These are phyloP conservation scores for Herpailurus yagouaroundi DNA, from an alignment of 2,113 vertebrate species.

Conservation along the genomic window DNA sequence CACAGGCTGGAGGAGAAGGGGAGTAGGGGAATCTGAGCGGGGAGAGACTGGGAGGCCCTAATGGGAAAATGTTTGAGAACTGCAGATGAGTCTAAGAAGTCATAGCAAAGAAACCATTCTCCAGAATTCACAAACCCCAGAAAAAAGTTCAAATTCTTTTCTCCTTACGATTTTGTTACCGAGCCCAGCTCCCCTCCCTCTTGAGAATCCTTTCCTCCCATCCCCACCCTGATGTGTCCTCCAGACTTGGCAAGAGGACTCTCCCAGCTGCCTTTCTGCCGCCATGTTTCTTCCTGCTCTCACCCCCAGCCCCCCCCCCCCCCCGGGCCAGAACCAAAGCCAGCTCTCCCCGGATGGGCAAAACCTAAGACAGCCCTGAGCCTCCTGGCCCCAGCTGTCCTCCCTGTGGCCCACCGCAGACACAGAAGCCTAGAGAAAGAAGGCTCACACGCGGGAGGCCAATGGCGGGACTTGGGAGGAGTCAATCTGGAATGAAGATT, in stretches of 20 bases:
- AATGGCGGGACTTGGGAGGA: no score
- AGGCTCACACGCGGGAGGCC: background rate
- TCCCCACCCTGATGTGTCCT: background rate
- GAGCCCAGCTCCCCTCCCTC: conserved; percentile 52
- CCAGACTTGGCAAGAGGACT: background rate
- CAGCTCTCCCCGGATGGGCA: background rate
- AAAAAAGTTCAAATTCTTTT: conserved; percentile 55
- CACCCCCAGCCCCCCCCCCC: background rate
- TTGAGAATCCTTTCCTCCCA: conserved; percentile 10
- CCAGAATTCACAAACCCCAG: background rate
- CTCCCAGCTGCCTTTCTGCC: background rate
- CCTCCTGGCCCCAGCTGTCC: background rate
- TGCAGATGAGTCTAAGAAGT: background rate
- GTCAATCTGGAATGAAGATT: background rate
- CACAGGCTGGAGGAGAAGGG: background rate
- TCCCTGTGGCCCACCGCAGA: background rate
- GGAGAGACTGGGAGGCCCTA: background rate
- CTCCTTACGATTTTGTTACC: background rate
- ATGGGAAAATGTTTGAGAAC: background rate
- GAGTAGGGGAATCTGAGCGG: fast-evolving
- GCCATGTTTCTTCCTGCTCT: background rate
- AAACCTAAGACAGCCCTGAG: background rate
- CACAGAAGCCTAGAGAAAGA: background rate
- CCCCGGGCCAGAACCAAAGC: background rate
- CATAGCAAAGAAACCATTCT: background rate